Evolutionary conservation across 2,888 invertebrate species (phyloP).

Genomic region (Heliconius ethilla): DNA sequence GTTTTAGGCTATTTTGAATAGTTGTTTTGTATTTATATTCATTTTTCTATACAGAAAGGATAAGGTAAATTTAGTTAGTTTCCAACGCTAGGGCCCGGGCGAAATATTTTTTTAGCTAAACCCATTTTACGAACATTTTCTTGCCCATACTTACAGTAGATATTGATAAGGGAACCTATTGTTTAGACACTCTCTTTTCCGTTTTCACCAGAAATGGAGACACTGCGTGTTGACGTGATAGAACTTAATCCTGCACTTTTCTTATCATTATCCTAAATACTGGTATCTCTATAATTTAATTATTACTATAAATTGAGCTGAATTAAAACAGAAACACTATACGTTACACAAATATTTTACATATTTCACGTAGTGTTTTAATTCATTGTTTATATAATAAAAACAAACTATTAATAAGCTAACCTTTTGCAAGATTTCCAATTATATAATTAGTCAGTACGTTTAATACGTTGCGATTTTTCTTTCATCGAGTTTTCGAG

Average conservation of each 20-base stretch:
- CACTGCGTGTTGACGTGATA: too few relatives aligned
- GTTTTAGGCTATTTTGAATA: neutral
- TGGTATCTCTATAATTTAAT: neutral
- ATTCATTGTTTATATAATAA: neutral
- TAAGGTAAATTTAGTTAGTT: neutral
- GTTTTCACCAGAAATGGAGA: too few relatives aligned
- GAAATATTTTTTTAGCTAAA: too few relatives aligned
- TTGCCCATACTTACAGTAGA: too few relatives aligned
- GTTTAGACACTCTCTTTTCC: too few relatives aligned
- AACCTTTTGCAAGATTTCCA: neutral
- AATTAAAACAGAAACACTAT: neutral
- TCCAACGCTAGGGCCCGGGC: neutral
- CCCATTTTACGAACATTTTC: too few relatives aligned
- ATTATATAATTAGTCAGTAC: slow-evolving; percentile 9
- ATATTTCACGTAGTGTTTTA: neutral
- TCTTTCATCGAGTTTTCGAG: slow-evolving; percentile 67
- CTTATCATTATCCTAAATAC: neutral
- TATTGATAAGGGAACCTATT: too few relatives aligned
- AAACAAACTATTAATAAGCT: neutral
- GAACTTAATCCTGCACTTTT: too few relatives aligned
- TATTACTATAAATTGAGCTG: too few relatives aligned
- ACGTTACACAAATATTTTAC: neutral
- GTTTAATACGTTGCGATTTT: slow-evolving; percentile 44
- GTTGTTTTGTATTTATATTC: neutral
- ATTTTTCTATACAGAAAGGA: neutral